A percentile compares a stretch with the other conserved stretches of the same genome.
Conservation (phyloP, 2,888 invertebrate genomes). For the Venustoraphidia nigricollis region DNA sequence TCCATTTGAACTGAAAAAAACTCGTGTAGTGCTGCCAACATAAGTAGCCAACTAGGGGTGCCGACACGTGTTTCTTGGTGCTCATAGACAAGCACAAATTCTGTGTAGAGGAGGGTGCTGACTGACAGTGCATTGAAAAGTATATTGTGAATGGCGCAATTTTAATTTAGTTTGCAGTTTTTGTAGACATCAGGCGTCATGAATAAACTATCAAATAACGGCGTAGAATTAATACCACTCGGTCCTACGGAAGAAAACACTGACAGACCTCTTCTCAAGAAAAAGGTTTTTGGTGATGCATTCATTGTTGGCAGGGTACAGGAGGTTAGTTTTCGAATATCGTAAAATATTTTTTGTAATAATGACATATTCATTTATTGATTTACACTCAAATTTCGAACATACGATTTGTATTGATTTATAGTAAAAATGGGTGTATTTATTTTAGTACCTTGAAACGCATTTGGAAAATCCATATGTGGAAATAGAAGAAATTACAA, state of each 20-base stretch:
- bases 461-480: slow-evolving; percentile 67
- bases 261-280: too few species aligned
- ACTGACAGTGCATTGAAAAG: too few species aligned
- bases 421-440: too few species aligned
- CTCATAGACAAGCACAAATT: too few species aligned
- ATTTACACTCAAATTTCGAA: slow-evolving; percentile 1
- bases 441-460: slow-evolving; percentile 55
- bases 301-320: slow-evolving; percentile 33
- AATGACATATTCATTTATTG: slow-evolving; percentile 3
- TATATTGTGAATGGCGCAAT: too few species aligned
- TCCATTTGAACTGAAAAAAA: too few species aligned
- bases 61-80: too few species aligned
- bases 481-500: slow-evolving; percentile 72
- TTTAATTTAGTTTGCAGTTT: too few species aligned
- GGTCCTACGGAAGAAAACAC: neutral
- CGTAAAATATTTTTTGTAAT: neutral
- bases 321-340: slow-evolving; percentile 23
- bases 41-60: too few species aligned
- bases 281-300: slow-evolving; percentile 23
- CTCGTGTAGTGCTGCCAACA: too few species aligned
- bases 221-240: slow-evolving; percentile 16
- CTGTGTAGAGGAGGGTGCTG: too few species aligned
- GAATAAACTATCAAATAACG: slow-evolving; percentile 13
- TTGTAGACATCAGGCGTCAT: too few species aligned
- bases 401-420: neutral